phyloP scores from a whole-genome alignment of 2,797 vertebrate genomes.

The Orestias chungarensis region DNA sequence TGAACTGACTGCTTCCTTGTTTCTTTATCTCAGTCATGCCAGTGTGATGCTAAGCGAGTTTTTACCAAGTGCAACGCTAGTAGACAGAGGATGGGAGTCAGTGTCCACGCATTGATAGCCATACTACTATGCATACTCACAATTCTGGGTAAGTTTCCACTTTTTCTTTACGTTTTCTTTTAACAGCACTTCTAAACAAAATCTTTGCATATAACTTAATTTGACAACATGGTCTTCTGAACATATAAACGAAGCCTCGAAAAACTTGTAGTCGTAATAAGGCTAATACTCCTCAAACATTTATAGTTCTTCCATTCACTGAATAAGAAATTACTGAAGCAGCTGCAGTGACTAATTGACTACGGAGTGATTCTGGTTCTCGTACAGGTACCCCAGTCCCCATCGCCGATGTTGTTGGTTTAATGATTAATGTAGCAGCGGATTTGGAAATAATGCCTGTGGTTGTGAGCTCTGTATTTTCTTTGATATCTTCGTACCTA shows the following conservation, averaged over 20 bases:
- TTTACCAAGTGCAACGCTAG: constrained; percentile 80
- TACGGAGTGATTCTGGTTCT: constrained; percentile 41
- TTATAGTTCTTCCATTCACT: constrained; percentile 5
- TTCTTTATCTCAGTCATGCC: constrained; percentile 75
- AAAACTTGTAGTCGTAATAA: not conserved
- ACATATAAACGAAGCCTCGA: not conserved
- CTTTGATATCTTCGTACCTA: constrained; percentile 73
- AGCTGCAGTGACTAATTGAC: constrained; percentile 35
- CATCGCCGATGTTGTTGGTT: constrained; percentile 56
- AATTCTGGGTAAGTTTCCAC: constrained; percentile 82
- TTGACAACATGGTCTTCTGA: not conserved
- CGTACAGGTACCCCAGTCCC: constrained; percentile 47
- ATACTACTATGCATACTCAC: constrained; percentile 92
- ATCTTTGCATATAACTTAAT: not conserved
- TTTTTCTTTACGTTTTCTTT: not conserved
- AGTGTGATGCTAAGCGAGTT: constrained; percentile 80
- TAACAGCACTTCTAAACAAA: not conserved
- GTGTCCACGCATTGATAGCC: constrained; percentile 85
- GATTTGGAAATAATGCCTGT: constrained; percentile 71
- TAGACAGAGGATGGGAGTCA: constrained; percentile 77
- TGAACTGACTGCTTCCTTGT: not conserved
- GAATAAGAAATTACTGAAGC: not conserved
- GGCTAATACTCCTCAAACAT: not conserved
- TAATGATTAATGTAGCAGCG: constrained; percentile 73
- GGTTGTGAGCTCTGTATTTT: constrained; percentile 69